Percentiles rank a stretch among this genome's conserved stretches.
phyloP scores from a whole-genome alignment of 2,113 vertebrate species.

The Lophius piscatorius region DNA sequence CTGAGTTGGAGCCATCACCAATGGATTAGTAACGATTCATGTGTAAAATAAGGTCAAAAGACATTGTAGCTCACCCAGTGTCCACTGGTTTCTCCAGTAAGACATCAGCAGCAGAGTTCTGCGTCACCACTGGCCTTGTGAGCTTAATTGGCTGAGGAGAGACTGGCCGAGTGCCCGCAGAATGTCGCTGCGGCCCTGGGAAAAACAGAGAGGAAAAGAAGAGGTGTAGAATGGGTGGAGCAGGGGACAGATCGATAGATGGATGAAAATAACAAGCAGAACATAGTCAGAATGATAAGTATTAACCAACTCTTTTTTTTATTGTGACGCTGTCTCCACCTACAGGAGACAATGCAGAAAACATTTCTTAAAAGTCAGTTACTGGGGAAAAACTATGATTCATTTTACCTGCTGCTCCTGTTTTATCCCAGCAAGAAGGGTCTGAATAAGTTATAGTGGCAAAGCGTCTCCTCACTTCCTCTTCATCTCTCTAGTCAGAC shows the following conservation, averaged over 20 bases:
- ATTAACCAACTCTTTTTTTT: background rate
- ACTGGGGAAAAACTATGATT: background rate
- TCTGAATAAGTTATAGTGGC: conserved; percentile 85
- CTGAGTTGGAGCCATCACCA: background rate
- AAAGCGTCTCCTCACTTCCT: conserved; percentile 87
- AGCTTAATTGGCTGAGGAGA: conserved; percentile 86
- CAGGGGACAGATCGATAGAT: conserved; percentile 14
- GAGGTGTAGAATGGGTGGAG: conserved; percentile 1
- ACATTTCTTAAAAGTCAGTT: background rate
- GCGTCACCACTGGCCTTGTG: conserved; percentile 68
- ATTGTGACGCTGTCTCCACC: conserved; percentile 58
- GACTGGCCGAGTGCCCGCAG: conserved; percentile 58
- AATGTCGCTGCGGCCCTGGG: conserved; percentile 54
- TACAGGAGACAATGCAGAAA: conserved; percentile 37
- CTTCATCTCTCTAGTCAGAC: conserved; percentile 84
- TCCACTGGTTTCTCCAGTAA: conserved; percentile 80
- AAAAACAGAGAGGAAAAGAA: conserved; percentile 17
- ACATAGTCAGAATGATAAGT: conserved; percentile 17
- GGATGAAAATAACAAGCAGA: conserved; percentile 13
- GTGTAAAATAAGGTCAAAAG: conserved; percentile 12
- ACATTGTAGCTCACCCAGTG: conserved; percentile 80
- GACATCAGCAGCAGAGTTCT: conserved; percentile 72
- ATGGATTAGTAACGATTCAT: background rate
- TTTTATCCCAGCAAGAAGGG: conserved; percentile 73
- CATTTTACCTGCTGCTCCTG: conserved; percentile 72